Evolutionary conservation across 2,888 invertebrate species (phyloP).

Genomic region (Hirtodrosophila cameraria): DNA sequence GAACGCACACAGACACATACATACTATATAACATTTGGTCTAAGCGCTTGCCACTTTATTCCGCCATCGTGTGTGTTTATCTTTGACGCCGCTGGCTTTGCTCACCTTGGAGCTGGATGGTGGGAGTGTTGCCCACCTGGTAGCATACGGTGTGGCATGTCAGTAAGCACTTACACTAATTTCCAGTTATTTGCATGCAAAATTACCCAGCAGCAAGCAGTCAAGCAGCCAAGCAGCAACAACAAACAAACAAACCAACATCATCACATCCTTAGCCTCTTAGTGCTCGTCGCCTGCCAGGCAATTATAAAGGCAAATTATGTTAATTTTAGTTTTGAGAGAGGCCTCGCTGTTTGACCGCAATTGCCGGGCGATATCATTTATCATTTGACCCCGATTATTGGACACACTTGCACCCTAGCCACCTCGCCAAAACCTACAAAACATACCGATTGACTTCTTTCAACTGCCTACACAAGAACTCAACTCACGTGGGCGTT

Average conservation of each 20-base stretch:
- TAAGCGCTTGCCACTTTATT: conserved; percentile 67
- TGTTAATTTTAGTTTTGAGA: conserved; percentile 53
- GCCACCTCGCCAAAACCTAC: not conserved
- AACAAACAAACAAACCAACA: conserved; percentile 24
- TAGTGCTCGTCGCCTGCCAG: conserved; percentile 28
- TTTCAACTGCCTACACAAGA: not conserved
- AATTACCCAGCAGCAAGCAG: conserved; percentile 59
- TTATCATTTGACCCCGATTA: conserved; percentile 64
- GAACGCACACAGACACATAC: conserved; percentile 1
- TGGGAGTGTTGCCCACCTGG: conserved; percentile 11
- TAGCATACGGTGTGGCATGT: conserved; percentile 59
- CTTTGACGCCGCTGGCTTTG: conserved; percentile 47
- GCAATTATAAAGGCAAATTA: conserved; percentile 69
- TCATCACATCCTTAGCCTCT: conserved; percentile 13
- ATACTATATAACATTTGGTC: conserved; percentile 15
- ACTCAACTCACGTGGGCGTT: conserved; percentile 15
- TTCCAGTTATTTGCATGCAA: conserved; percentile 76
- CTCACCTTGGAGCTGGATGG: conserved; percentile 31
- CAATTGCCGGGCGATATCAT: conserved; percentile 52
- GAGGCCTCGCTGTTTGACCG: conserved; percentile 42
- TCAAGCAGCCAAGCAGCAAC: conserved; percentile 10
- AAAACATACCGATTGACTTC: conserved; percentile 8
- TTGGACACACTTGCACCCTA: conserved; percentile 18
- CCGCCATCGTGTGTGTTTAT: conserved; percentile 63
- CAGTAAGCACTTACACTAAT: conserved; percentile 76